Conservation (phyloP, 2,113 vertebrate genomes). For the Chiloscyllium plagiosum region DNA sequence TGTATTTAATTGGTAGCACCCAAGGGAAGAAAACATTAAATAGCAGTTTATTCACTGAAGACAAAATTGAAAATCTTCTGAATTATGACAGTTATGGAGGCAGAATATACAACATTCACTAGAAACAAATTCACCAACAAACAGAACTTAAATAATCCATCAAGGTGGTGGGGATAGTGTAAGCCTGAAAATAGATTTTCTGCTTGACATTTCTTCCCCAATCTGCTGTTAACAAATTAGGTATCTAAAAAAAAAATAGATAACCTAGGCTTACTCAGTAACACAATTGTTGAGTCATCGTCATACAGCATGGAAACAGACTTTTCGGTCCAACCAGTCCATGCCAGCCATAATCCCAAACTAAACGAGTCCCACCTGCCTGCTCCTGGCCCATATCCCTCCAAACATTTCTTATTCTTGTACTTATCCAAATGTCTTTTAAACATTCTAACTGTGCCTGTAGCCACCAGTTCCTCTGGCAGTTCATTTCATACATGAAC, state of each 20-base stretch:
- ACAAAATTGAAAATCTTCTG: not conserved
- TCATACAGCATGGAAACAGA: too few relatives aligned
- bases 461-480: too few relatives aligned
- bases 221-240: not conserved
- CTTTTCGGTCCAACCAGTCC: too few relatives aligned
- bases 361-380: too few relatives aligned
- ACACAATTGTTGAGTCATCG: not conserved
- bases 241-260: not conserved
- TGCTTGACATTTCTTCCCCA: not conserved
- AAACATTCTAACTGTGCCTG: too few relatives aligned
- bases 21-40: not conserved
- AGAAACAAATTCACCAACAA: not conserved
- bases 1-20: not conserved
- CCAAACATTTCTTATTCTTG: too few relatives aligned
- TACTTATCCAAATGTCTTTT: too few relatives aligned
- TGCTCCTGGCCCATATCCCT: too few relatives aligned
- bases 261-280: not conserved
- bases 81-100: not conserved
- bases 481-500: too few relatives aligned
- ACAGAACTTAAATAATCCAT: not conserved
- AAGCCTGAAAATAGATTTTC: not conserved
- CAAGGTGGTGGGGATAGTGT: not conserved
- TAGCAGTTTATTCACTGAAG: not conserved
- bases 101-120: not conserved
- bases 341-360: too few relatives aligned